Conservation (phyloP, 2,888 invertebrate species). For the Macaria liturata region DNA sequence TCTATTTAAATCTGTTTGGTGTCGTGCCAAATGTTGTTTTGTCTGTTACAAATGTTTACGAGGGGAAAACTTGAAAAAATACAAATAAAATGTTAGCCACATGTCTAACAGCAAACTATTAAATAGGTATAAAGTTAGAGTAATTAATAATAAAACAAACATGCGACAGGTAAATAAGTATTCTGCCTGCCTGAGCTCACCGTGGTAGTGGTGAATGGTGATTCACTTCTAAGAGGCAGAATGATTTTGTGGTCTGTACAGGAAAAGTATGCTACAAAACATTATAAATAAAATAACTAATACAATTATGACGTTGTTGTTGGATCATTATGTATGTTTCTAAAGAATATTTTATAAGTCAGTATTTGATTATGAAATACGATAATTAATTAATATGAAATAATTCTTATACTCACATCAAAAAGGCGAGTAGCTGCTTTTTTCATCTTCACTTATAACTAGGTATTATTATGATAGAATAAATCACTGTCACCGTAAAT, state of each 20-base stretch:
- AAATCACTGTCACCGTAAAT: constrained; percentile 36
- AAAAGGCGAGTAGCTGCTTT: constrained; percentile 39
- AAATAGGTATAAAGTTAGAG: background rate
- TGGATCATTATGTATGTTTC: too few species aligned
- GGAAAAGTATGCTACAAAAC: constrained; percentile 7
- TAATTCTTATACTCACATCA: constrained; percentile 51
- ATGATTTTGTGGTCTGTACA: constrained; percentile 7
- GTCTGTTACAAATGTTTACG: constrained; percentile 32
- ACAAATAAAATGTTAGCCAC: background rate
- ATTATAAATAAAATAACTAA: background rate
- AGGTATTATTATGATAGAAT: constrained; percentile 30
- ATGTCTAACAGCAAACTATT: background rate
- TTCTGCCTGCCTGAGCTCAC: constrained; percentile 3
- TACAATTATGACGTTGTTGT: background rate
- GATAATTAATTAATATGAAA: constrained; percentile 5
- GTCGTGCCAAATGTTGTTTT: constrained; percentile 43
- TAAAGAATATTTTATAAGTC: too few species aligned
- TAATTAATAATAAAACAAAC: too few species aligned
- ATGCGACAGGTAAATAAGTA: background rate
- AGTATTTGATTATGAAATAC: background rate
- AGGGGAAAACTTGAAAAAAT: constrained; percentile 22
- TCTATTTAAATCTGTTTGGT: constrained; percentile 36
- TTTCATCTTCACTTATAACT: constrained; percentile 45
- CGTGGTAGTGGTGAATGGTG: constrained; percentile 3
- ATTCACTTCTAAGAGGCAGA: constrained; percentile 24